These are phyloP conservation scores for Conus betulinus DNA, from an alignment of 1,140 invertebrate genomes.

Conservation along the genomic window DNA sequence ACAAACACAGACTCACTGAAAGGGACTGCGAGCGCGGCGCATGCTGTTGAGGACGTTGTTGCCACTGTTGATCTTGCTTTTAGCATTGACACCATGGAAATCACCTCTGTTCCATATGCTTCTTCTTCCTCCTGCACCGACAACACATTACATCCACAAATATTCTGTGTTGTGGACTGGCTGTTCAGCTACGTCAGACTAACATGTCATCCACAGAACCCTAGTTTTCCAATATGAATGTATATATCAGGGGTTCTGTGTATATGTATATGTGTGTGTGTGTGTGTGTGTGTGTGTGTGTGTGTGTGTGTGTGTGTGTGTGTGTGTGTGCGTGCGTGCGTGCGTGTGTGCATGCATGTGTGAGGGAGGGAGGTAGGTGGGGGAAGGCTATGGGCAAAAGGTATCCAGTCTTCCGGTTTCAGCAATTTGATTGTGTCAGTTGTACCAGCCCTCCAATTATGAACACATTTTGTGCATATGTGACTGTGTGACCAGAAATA, in stretches of 20 bases:
- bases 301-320: too few relatives aligned
- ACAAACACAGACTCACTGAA: conserved; percentile 49
- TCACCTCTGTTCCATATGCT: conserved; percentile 59
- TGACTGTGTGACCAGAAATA: too few relatives aligned
- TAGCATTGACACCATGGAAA: conserved; percentile 55
- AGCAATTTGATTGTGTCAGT: too few relatives aligned
- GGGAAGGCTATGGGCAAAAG: too few relatives aligned
- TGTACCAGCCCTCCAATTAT: too few relatives aligned
- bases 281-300: too few relatives aligned
- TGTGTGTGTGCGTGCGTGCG: too few relatives aligned
- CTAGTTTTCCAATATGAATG: background rate
- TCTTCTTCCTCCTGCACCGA: conserved; percentile 63
- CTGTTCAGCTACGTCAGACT: background rate
- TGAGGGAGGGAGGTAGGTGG: too few relatives aligned
- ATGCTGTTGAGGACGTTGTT: conserved; percentile 55
- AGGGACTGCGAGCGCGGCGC: conserved; percentile 56
- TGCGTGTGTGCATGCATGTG: too few relatives aligned
- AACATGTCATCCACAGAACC: background rate
- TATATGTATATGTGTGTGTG: too few relatives aligned
- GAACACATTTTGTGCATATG: too few relatives aligned
- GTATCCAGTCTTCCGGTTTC: too few relatives aligned
- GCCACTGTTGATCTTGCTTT: conserved; percentile 70
- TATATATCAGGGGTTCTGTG: background rate
- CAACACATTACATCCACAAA: background rate
- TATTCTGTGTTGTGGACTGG: background rate